Base-by-base conservation (phyloP, 2,888 invertebrate species). In the Andrena bicolor region DNA sequence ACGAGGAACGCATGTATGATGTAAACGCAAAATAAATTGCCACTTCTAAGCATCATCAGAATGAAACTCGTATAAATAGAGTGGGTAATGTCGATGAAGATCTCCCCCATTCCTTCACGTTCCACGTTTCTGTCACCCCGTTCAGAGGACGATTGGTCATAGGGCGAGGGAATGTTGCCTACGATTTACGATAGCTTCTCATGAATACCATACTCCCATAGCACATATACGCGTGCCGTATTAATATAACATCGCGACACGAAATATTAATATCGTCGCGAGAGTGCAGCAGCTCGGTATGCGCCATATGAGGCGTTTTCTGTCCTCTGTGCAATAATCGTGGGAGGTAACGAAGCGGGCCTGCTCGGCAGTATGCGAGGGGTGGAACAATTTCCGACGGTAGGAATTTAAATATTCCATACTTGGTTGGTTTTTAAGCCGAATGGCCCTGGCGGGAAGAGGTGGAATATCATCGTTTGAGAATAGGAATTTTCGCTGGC, bases 181-280 rank as follows among this genome's bases (percentile, higher is more conserved):
- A 32, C 32, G 79, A 79, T 77, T 70, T 69, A 77, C 69, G 69
- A 77, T 56, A 64, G 48, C 48, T 69, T 58, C 26, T 10, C n/a
- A 48, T 41, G 48, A 26, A 49, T 13, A 16, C 10, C n/a, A 0
- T n/a, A 20, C 16, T 13, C n/a, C 26, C n/a, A 2, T 8, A 16
- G 26, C 48, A 30, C 65, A 35, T 48, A 56, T 58, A 77, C 65
- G 63, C 56, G 64, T 28, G 56, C 51, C 51, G 68, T 69, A 85
- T 82, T 86, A 87, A 87, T 86, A 84, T 86, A 88, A 88, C 86
- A 89, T 83, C 80, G 80, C 80, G 79, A 78, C 69, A 80, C 78
- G 83, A 82, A 77, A 89, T 89, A 86, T 87, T 88, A 89, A 89
- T 89, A 87, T 85, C 82, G 84, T 82, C 74, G 73, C 49, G 79